Percentiles rank a stretch among this genome's conserved stretches.
Evolutionary conservation across 1,140 invertebrate species (phyloP).

Genomic region (Hyphantria cunea): DNA sequence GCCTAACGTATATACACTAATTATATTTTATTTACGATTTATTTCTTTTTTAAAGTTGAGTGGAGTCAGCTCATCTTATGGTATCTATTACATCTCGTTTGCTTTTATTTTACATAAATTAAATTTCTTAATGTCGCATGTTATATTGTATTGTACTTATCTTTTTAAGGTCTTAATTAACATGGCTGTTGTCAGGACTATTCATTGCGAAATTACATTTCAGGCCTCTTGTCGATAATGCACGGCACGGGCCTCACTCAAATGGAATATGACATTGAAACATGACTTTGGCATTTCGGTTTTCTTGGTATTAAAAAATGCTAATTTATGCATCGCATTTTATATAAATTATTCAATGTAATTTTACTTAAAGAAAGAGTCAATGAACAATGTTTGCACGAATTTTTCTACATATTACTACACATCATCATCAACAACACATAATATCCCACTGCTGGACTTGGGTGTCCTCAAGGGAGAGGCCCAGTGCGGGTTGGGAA

Average conservation of each 20-base stretch:
- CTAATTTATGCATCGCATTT: slow-evolving; percentile 47
- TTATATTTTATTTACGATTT: slow-evolving; percentile 55
- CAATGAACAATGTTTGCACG: slow-evolving; percentile 4
- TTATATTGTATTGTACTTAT: slow-evolving; percentile 43
- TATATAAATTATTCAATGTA: no score
- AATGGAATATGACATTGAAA: slow-evolving; percentile 34
- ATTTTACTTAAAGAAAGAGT: slow-evolving; percentile 2
- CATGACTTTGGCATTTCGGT: slow-evolving; percentile 36
- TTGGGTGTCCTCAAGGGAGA: no score
- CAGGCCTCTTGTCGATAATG: slow-evolving; percentile 15
- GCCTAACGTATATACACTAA: slow-evolving; percentile 67
- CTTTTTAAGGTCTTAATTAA: slow-evolving; percentile 37
- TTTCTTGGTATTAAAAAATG: slow-evolving; percentile 36
- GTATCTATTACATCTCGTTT: slow-evolving; percentile 48
- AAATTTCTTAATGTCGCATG: slow-evolving; percentile 50
- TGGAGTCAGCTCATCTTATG: slow-evolving; percentile 36
- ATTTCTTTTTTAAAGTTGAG: slow-evolving; percentile 36
- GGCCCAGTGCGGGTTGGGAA: no score
- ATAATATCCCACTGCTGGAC: no score
- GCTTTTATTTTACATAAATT: slow-evolving; percentile 52
- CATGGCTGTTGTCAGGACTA: slow-evolving; percentile 13
- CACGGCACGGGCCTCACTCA: slow-evolving; percentile 29
- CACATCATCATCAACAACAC: no score
- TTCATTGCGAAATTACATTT: slow-evolving; percentile 8
- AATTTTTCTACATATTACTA: slow-evolving; percentile 8